Evolutionary conservation across 2,797 vertebrate genomes (phyloP), one percentile per base, ranked within the genome.

Genomic region (Garrulus glandarius): DNA sequence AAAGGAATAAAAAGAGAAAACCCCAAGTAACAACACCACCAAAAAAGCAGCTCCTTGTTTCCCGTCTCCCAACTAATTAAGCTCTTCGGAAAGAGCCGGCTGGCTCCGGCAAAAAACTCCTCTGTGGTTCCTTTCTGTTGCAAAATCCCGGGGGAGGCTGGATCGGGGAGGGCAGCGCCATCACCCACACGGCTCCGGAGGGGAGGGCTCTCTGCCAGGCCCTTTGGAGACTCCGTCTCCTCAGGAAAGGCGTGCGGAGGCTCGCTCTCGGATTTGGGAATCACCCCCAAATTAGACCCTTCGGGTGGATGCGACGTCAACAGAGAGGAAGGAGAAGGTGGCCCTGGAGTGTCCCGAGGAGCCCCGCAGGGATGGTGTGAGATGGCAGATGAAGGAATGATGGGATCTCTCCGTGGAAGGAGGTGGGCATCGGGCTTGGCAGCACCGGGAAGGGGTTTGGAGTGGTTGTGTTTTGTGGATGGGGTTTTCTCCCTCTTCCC

Each of bases 121-220:
- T 88, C 84, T 72, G 80, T 56, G 93, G 63, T 65, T 95, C 76
- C 72, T 69, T 69, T 72, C 86, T 80, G 20, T 93, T 95, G 92
- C 92, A 76, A 88, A 92, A 92, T 32, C 50, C 86, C 15, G 19
- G 55, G 80, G 86, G 85, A 83, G 83, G 88, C 29, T 20, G 91
- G 79, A 10, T 69, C 6, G 41, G 75, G 82, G 71, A 93, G 86
- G 89, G 93, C 89, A 95, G 86, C 29, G 83, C 89, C 91, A 10
- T 63, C 89, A 92, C 83, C 86, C 83, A 70, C 86, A 65, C n/a
- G 29, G 53, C 65, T 87, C 56, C 8, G 15, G 57, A 93, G 91
- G 91, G 89, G 84, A 92, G 77, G 77, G 89, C 55, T 57, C 56
- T 39, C 5, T 74, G 89, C 84, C 93, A 90, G 75, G 60, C 74